A percentile compares a stretch with the other conserved stretches of the same genome.
These are phyloP conservation scores for Hemicrepidius hirtus DNA, from an alignment of 2,888 invertebrate species.

Conservation along the genomic window DNA sequence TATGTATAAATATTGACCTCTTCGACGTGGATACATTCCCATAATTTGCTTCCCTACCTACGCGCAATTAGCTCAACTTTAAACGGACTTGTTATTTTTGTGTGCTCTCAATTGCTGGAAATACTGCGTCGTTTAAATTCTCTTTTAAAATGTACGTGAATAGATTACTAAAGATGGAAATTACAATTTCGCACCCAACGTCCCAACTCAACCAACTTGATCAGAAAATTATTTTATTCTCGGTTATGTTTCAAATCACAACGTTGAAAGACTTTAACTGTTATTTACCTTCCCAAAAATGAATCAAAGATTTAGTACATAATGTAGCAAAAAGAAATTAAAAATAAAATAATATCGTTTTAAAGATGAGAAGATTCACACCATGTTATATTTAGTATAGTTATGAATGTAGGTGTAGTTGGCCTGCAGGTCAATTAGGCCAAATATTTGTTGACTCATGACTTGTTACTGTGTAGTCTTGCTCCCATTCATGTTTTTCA, in stretches of 20 bases:
- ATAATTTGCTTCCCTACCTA: conserved; percentile 56
- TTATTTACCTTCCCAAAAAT: too few species aligned
- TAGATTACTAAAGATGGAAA: conserved; percentile 23
- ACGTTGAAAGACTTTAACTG: too few species aligned
- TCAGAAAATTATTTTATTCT: too few species aligned
- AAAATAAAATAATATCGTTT: neutral
- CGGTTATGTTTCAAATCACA: too few species aligned
- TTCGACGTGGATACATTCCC: conserved; percentile 56
- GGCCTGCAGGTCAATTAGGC: conserved; percentile 72
- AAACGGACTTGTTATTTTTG: conserved; percentile 48
- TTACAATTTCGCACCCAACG: conserved; percentile 14
- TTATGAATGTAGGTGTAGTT: conserved; percentile 68
- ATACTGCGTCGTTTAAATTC: conserved; percentile 42
- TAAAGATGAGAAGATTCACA: conserved; percentile 9
- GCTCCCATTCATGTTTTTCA: conserved; percentile 51
- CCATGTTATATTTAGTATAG: neutral
- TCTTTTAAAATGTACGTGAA: conserved; percentile 28
- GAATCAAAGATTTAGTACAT: too few species aligned
- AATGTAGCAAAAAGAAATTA: too few species aligned
- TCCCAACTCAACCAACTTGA: too few species aligned
- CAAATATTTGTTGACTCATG: conserved; percentile 67
- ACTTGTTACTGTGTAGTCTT: conserved; percentile 48
- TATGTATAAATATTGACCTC: conserved; percentile 66
- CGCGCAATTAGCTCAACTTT: conserved; percentile 54
- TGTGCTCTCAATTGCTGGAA: conserved; percentile 49